Percentiles rank a stretch among this genome's conserved stretches.
phyloP scores from a whole-genome alignment of 2,888 invertebrate species.

The Pogonocherus hispidulus region DNA sequence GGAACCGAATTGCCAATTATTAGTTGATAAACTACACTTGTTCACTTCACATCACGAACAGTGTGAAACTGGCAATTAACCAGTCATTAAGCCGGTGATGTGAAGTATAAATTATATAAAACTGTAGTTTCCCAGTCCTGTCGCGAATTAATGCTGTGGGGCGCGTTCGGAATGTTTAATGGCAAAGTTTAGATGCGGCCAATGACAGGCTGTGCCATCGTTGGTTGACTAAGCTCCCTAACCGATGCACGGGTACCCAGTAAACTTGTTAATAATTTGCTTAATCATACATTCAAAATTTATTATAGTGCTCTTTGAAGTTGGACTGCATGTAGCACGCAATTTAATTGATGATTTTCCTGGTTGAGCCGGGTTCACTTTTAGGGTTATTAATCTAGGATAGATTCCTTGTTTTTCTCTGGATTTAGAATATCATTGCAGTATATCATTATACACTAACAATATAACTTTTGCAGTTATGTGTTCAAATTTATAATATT shows the following conservation, averaged over 20 bases:
- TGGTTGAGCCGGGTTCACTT: too few relatives aligned
- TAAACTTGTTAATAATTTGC: constrained; percentile 40
- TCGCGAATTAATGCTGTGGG: constrained; percentile 21
- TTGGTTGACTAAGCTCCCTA: constrained; percentile 11
- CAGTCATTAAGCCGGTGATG: neutral
- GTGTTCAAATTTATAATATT: too few relatives aligned
- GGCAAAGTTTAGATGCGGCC: constrained; percentile 23
- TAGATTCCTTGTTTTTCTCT: too few relatives aligned
- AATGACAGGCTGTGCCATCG: constrained; percentile 17
- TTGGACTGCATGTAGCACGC: neutral
- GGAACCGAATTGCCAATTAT: neutral
- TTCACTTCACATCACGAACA: neutral
- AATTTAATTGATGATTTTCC: too few relatives aligned
- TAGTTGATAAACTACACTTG: neutral
- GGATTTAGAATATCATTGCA: too few relatives aligned
- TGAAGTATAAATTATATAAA: constrained; percentile 20
- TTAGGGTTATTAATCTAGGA: too few relatives aligned
- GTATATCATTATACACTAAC: too few relatives aligned
- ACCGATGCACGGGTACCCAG: constrained; percentile 23
- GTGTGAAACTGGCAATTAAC: constrained; percentile 1
- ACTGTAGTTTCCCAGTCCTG: constrained; percentile 9
- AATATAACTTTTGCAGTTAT: too few relatives aligned
- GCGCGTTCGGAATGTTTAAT: constrained; percentile 15
- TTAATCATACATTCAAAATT: constrained; percentile 34
- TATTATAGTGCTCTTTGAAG: constrained; percentile 13